These are phyloP conservation scores for Neomorphus geoffroyi DNA, from an alignment of 2,797 vertebrate species.

Conservation along the genomic window DNA sequence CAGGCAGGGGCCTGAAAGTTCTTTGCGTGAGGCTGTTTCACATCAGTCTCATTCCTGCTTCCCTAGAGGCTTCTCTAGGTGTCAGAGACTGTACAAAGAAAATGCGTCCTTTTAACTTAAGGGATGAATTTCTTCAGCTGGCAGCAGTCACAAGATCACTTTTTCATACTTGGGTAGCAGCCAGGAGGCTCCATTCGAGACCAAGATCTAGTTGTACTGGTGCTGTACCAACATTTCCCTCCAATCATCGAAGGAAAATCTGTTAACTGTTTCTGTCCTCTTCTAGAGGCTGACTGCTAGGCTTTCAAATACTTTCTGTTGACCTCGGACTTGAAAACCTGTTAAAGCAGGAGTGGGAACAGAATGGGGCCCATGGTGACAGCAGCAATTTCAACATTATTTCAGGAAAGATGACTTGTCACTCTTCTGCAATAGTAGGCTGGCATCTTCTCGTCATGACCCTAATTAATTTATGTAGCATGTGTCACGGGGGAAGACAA, in stretches of 20 bases:
- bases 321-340: background rate
- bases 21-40: background rate
- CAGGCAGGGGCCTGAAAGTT: background rate
- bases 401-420: background rate
- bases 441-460: background rate
- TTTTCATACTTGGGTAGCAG: background rate
- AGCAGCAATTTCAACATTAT: conserved; percentile 17
- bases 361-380: background rate
- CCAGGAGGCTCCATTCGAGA: background rate
- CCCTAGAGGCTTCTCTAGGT: background rate
- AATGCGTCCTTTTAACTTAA: background rate
- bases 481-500: conserved; percentile 22
- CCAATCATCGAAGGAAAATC: background rate
- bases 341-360: background rate
- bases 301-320: background rate
- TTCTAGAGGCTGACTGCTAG: background rate
- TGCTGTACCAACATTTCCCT: background rate
- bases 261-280: background rate
- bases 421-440: background rate
- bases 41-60: background rate
- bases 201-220: background rate
- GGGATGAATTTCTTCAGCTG: background rate
- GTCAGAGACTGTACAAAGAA: background rate
- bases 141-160: background rate
- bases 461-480: conserved; percentile 44